Percentiles rank a stretch among this genome's conserved stretches.
These are phyloP conservation scores for Lasioglossum baleicum DNA, from an alignment of 1,140 invertebrate genomes.

Conservation along the genomic window DNA sequence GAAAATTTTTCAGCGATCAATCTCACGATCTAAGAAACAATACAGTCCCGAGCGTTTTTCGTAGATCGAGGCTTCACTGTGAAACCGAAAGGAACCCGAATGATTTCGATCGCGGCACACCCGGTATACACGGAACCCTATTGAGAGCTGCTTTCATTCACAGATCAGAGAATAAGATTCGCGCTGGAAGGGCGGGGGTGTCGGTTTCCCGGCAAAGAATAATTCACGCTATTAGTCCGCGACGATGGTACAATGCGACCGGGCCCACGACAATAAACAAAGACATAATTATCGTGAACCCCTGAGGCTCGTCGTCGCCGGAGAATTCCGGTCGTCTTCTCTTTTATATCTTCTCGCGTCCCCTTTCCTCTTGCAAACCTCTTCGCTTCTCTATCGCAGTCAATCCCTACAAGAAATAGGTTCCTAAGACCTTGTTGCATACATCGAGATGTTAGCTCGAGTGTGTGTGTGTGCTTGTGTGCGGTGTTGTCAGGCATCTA, in stretches of 20 bases:
- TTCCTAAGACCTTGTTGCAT: neutral
- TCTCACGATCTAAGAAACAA: too few relatives aligned
- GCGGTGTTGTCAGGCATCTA: neutral
- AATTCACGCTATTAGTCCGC: conserved; percentile 73
- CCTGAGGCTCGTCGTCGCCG: conserved; percentile 27
- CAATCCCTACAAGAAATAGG: conserved; percentile 7
- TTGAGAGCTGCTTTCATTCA: conserved; percentile 47
- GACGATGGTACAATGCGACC: conserved; percentile 64
- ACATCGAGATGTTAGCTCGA: neutral
- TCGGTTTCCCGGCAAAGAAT: conserved; percentile 70
- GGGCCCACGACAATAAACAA: conserved; percentile 73
- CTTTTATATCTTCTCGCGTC: neutral
- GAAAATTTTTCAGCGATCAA: too few relatives aligned
- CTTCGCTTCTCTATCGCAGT: neutral
- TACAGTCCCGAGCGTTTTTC: too few relatives aligned
- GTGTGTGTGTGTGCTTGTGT: neutral
- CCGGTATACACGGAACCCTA: conserved; percentile 3
- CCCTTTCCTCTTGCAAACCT: neutral
- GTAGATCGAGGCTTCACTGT: too few relatives aligned
- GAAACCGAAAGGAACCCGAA: too few relatives aligned
- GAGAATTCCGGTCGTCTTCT: conserved; percentile 38
- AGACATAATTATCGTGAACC: conserved; percentile 68
- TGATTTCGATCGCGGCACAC: neutral
- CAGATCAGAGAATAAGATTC: conserved; percentile 49
- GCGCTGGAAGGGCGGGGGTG: conserved; percentile 36